Base-by-base conservation (phyloP, 2,888 invertebrate species). In the Leptopterna dolabrata region DNA sequence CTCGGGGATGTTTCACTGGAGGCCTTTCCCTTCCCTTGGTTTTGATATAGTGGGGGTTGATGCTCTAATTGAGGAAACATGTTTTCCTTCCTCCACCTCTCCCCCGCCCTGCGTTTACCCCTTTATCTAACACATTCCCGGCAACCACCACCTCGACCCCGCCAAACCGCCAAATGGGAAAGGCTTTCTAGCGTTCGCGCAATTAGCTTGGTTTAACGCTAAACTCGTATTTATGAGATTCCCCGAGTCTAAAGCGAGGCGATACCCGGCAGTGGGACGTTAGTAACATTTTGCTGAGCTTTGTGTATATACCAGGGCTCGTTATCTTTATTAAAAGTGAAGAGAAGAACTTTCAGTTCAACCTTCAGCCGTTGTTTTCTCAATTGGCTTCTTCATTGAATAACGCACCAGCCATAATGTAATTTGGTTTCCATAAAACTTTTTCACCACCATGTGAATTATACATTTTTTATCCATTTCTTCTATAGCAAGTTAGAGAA, bases 31-130 rank as follows among this genome's bases (percentile, higher is more conserved):
- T 16, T 45, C 36, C 30, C 73, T 47, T 45, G 43, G 45, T 85
- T 85, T 73, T 85, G 85, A 85, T 85, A 85, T 85, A 85, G 85
- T 85, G 85, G 29, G 85, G 85, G 71, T 85, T 71, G 71, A 85
- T 30, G 73, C 73, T 63, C 85, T 85, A 85, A 85, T 85, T 85
- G 85, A 85, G 85, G 55, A 85, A 85, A 85, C 85, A 85, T 85
- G 85, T 85, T 83, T 76, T 73, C 73, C 85, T 19, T 73, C 76
- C 45, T 45, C 85, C 63, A 63, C 73, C 81, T 30, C 81, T n/a
- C 81, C 29, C 14, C 14, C 29, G 30, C 29, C 41, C 45, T 0
- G 1, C 43, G 55, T 24, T 14, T 27, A 78, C 41, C 78, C 43
- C 78, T 55, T 55, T 81, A 81, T 76, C 73, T 63, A 78, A 78